Percentiles rank a stretch among this genome's conserved stretches.
These are phyloP conservation scores for Lepus americanus DNA, from an alignment of 2,113 vertebrate genomes.

Conservation along the genomic window DNA sequence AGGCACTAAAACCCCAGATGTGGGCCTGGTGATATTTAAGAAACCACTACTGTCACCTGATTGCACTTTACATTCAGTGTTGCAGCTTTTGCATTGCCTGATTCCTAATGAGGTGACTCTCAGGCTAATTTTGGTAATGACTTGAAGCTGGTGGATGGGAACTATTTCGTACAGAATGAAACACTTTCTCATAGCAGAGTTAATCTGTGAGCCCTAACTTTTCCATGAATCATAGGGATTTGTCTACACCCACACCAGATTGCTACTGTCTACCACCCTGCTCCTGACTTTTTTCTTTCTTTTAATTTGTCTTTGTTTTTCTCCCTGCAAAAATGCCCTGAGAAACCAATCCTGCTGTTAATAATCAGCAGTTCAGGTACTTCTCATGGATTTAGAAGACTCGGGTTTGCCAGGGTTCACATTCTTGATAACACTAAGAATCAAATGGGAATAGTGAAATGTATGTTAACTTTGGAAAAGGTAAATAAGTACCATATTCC, in stretches of 20 bases:
- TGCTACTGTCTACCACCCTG: slow-evolving; percentile 74
- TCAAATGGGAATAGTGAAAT: slow-evolving; percentile 44
- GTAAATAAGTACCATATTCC: slow-evolving; percentile 66
- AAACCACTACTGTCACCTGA: slow-evolving; percentile 14
- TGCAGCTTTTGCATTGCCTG: slow-evolving; percentile 64
- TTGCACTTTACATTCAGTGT: slow-evolving; percentile 22
- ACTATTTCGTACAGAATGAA: slow-evolving; percentile 27
- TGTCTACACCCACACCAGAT: slow-evolving; percentile 81
- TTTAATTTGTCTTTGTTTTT: slow-evolving; percentile 80
- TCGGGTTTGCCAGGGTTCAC: background rate
- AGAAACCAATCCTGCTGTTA: slow-evolving; percentile 60
- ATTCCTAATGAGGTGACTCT: slow-evolving; percentile 74
- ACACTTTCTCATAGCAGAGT: slow-evolving; percentile 73
- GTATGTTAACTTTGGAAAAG: slow-evolving; percentile 68
- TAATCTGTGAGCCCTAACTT: slow-evolving; percentile 79
- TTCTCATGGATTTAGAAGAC: background rate
- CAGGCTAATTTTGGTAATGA: slow-evolving; percentile 74
- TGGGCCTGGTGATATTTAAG: slow-evolving; percentile 64
- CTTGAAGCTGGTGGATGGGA: slow-evolving; percentile 76
- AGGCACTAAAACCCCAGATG: slow-evolving; percentile 71
- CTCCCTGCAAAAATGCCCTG: slow-evolving; percentile 22
- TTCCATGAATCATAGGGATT: slow-evolving; percentile 73
- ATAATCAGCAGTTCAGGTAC: slow-evolving; percentile 50
- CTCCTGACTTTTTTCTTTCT: slow-evolving; percentile 75
- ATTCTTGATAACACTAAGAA: slow-evolving; percentile 56